These are phyloP conservation scores for Ptiloglossa arizonensis DNA, from an alignment of 1,140 invertebrate genomes.

Conservation along the genomic window DNA sequence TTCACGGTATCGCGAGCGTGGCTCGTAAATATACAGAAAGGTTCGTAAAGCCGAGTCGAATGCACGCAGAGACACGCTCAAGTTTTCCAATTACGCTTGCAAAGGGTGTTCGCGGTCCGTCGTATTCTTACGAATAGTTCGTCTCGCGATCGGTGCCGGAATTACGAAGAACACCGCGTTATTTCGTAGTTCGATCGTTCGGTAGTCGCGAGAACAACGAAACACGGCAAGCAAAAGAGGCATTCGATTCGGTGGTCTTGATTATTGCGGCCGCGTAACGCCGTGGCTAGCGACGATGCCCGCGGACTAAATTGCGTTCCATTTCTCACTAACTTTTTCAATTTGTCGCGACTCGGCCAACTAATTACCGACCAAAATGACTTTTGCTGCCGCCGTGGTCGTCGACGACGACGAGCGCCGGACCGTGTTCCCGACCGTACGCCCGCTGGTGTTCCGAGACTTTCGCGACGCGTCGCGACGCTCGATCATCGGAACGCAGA, in stretches of 20 bases:
- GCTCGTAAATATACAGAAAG: neutral
- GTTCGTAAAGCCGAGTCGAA: neutral
- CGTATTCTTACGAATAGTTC: conserved; percentile 20
- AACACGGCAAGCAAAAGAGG: conserved; percentile 31
- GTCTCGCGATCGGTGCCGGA: conserved; percentile 3
- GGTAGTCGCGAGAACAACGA: neutral
- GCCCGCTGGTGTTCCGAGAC: conserved; percentile 2
- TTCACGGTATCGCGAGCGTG: no score
- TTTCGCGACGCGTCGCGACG: conserved; percentile 41
- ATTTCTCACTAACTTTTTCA: conserved; percentile 80
- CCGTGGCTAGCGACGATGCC: conserved; percentile 45
- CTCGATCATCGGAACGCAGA: neutral
- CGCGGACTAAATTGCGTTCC: conserved; percentile 76
- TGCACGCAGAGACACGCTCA: neutral
- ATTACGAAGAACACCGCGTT: conserved; percentile 44
- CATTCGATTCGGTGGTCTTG: conserved; percentile 60
- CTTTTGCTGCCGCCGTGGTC: conserved; percentile 66
- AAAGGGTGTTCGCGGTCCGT: neutral
- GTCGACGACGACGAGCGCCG: neutral
- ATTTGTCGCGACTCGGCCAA: conserved; percentile 78
- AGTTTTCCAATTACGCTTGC: conserved; percentile 8
- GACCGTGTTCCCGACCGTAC: neutral
- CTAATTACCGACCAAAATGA: conserved; percentile 78
- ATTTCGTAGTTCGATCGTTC: conserved; percentile 39
- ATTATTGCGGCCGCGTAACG: conserved; percentile 59